These are phyloP conservation scores for Platycheirus rosarum DNA, from an alignment of 2,888 invertebrate genomes.

Conservation along the genomic window DNA sequence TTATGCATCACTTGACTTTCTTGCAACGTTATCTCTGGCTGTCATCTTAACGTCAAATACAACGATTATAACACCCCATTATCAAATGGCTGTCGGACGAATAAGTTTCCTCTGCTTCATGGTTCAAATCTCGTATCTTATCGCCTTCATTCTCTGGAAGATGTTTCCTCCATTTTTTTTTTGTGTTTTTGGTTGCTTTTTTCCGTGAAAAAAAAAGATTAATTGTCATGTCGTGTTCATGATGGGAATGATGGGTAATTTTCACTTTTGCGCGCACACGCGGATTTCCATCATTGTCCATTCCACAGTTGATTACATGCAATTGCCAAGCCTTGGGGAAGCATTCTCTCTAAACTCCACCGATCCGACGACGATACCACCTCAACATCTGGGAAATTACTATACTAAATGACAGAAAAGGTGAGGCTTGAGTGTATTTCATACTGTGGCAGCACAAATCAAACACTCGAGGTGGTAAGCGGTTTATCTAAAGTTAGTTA, in stretches of 20 bases:
- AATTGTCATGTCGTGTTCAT: constrained; percentile 69
- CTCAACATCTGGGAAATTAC: constrained; percentile 49
- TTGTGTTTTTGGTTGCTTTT: no score
- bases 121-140: constrained; percentile 54
- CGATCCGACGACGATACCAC: constrained; percentile 14
- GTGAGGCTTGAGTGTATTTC: constrained; percentile 19
- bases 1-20: constrained; percentile 41
- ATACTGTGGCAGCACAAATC: constrained; percentile 27
- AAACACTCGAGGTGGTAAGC: constrained; percentile 43
- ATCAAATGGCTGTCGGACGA: constrained; percentile 30
- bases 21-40: constrained; percentile 22
- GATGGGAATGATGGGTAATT: constrained; percentile 68
- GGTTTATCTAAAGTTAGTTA: constrained; percentile 63
- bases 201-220: constrained; percentile 50
- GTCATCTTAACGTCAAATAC: constrained; percentile 48
- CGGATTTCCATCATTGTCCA: constrained; percentile 61
- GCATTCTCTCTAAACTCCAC: constrained; percentile 1
- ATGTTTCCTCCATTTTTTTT: constrained; percentile 19
- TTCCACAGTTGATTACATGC: constrained; percentile 60
- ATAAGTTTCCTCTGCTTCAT: constrained; percentile 51
- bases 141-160: constrained; percentile 30
- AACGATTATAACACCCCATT: constrained; percentile 47
- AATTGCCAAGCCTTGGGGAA: constrained; percentile 23
- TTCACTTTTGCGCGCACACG: constrained; percentile 58
- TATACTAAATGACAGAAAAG: constrained; percentile 18